Conservation (phyloP, 1,140 invertebrate genomes). For the Atta colombica region DNA sequence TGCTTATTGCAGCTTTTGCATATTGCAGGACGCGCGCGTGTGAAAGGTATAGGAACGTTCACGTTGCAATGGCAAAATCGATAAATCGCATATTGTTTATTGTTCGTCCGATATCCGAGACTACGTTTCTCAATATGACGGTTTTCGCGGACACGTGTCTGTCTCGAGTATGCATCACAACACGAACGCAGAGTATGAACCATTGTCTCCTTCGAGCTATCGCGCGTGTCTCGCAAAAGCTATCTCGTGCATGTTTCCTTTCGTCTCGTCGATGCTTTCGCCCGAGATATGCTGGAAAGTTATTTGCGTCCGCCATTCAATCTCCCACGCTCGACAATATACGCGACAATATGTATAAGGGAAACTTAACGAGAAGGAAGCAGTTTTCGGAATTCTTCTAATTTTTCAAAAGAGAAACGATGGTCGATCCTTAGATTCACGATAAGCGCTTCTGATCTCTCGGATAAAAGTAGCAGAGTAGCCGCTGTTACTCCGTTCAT, state of each 20-base stretch:
- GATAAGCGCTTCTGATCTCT: slow-evolving; percentile 49
- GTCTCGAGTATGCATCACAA: not conserved
- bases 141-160: slow-evolving; percentile 31
- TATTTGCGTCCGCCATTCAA: slow-evolving; percentile 37
- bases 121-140: not conserved
- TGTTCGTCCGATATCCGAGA: slow-evolving; percentile 31
- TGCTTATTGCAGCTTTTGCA: slow-evolving; percentile 16
- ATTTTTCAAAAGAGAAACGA: slow-evolving; percentile 18
- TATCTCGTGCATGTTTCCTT: slow-evolving; percentile 38
- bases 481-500: not conserved
- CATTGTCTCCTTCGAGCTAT: slow-evolving; percentile 35
- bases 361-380: slow-evolving; percentile 10
- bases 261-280: slow-evolving; percentile 21
- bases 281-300: slow-evolving; percentile 46
- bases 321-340: slow-evolving; percentile 31
- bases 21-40: not conserved
- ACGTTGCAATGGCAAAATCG: slow-evolving; percentile 15
- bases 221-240: slow-evolving; percentile 36
- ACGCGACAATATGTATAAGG: not conserved
- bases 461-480: slow-evolving; percentile 23
- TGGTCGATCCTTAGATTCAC: not conserved
- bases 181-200: not conserved
- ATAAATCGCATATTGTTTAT: slow-evolving; percentile 53
- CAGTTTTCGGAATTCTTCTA: not conserved
- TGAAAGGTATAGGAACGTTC: not conserved